Evolutionary conservation across 2,113 vertebrate species (phyloP).

Genomic region (Myrmecophaga tridactyla): DNA sequence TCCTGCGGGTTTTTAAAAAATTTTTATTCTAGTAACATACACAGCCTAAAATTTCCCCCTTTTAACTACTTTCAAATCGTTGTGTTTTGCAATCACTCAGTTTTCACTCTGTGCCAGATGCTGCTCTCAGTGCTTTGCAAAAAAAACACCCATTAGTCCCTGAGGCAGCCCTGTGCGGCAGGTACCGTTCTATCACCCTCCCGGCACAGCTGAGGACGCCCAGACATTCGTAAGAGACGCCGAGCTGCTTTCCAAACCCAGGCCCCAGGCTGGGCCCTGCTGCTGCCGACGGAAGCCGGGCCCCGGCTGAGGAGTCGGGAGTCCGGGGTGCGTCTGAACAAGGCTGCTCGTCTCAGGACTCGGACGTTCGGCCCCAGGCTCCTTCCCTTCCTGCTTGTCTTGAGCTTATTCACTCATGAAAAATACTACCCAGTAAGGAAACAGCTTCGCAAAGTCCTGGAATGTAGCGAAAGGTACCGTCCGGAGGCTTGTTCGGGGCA

Average conservation of each 20-base stretch:
- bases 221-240: no score
- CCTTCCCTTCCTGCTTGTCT: not conserved
- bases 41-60: no score
- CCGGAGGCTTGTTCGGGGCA: no score
- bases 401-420: not conserved
- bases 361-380: not conserved
- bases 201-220: not conserved
- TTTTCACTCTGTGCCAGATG: not conserved
- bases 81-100: not conserved
- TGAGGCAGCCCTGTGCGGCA: not conserved
- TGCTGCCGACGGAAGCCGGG: not conserved
- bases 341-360: not conserved
- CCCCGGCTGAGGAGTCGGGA: not conserved
- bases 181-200: not conserved
- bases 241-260: not conserved
- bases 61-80: no score
- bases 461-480: not conserved
- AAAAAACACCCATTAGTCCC: not conserved
- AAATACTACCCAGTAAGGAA: not conserved
- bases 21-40: no score
- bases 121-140: not conserved
- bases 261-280: not conserved
- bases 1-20: no score
- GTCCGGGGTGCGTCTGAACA: not conserved
- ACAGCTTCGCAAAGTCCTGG: not conserved